These are phyloP conservation scores for Lordiphosa andalusiaca DNA, from an alignment of 2,888 invertebrate genomes.

Conservation along the genomic window DNA sequence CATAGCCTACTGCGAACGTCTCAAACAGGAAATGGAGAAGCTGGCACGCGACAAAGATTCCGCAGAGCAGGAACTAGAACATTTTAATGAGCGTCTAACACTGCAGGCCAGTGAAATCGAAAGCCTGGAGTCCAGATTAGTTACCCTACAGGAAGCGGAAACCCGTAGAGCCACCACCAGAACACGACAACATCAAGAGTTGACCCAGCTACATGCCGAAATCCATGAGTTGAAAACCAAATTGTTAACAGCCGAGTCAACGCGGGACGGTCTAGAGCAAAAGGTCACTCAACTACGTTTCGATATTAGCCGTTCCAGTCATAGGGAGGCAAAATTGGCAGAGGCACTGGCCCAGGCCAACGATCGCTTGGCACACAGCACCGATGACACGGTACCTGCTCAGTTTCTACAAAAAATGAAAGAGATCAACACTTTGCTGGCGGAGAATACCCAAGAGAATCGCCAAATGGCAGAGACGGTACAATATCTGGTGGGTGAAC, in stretches of 20 bases:
- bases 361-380: slow-evolving; percentile 56
- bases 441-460: slow-evolving; percentile 82
- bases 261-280: slow-evolving; percentile 70
- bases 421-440: slow-evolving; percentile 81
- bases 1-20: slow-evolving; percentile 79
- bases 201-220: slow-evolving; percentile 74
- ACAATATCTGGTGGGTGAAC: slow-evolving; percentile 81
- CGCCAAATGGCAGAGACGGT: slow-evolving; percentile 81
- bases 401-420: slow-evolving; percentile 80
- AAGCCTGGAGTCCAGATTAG: slow-evolving; percentile 81
- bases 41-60: slow-evolving; percentile 77
- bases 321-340: slow-evolving; percentile 78
- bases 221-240: slow-evolving; percentile 75
- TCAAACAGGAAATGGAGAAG: slow-evolving; percentile 80
- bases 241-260: slow-evolving; percentile 62
- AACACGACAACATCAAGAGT: slow-evolving; percentile 77
- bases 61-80: slow-evolving; percentile 77
- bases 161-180: slow-evolving; percentile 75
- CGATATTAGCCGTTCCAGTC: slow-evolving; percentile 78
- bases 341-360: slow-evolving; percentile 77
- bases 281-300: slow-evolving; percentile 73
- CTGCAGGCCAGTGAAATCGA: slow-evolving; percentile 80
- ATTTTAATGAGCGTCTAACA: slow-evolving; percentile 77
- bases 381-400: slow-evolving; percentile 76
- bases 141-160: slow-evolving; percentile 79